phyloP scores from a whole-genome alignment of 1,140 invertebrate genomes.

The Ceratitis capitata region DNA sequence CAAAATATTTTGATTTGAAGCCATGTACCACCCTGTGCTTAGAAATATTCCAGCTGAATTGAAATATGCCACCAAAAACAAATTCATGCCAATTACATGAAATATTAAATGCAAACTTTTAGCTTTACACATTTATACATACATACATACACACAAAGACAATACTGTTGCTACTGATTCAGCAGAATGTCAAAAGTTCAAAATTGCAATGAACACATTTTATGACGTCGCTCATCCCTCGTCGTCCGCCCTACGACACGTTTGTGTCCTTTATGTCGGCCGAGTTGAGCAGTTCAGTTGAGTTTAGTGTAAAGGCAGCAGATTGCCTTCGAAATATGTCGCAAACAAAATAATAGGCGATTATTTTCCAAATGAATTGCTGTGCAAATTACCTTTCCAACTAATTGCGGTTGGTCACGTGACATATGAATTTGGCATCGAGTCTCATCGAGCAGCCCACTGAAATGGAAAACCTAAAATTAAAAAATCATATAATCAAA shows the following conservation, averaged over 20 bases:
- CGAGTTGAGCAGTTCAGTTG: background rate
- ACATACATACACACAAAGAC: background rate
- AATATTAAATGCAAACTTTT: background rate
- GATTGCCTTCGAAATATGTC: constrained; percentile 4
- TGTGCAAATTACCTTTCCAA: constrained; percentile 35
- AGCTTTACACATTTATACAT: background rate
- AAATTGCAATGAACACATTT: background rate
- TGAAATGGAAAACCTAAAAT: constrained; percentile 26
- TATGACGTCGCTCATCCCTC: background rate
- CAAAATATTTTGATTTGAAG: too few relatives aligned
- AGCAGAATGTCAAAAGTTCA: constrained; percentile 27
- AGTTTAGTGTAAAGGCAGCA: too few relatives aligned
- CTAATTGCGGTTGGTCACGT: constrained; percentile 25
- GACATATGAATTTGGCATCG: constrained; percentile 31
- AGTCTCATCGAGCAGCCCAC: background rate
- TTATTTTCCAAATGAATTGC: constrained; percentile 37
- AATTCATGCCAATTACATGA: too few relatives aligned
- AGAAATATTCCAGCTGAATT: background rate
- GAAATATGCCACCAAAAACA: background rate
- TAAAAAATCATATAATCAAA: constrained; percentile 12
- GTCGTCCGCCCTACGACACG: background rate
- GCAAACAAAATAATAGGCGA: constrained; percentile 37
- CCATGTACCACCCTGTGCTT: background rate
- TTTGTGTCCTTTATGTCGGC: too few relatives aligned
- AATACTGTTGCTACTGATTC: background rate